Conservation (phyloP, 2,888 invertebrate species). For the Galeruca laticollis region DNA sequence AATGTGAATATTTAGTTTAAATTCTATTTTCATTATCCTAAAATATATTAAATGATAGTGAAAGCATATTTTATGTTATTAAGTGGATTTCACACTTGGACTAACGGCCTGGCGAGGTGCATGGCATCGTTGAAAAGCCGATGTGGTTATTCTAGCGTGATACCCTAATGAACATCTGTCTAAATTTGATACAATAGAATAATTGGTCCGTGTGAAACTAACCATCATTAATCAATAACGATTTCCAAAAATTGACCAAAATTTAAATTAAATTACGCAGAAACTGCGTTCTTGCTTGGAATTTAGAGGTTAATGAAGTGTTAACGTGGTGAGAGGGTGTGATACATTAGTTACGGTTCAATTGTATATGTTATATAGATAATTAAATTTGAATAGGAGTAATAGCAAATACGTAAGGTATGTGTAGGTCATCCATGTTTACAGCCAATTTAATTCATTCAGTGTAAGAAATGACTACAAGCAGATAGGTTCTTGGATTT, state of each 20-base stretch:
- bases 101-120: neutral
- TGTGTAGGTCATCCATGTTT: too few relatives aligned
- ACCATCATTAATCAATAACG: slow-evolving; percentile 59
- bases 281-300: slow-evolving; percentile 35
- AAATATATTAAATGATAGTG: too few relatives aligned
- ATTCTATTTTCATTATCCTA: too few relatives aligned
- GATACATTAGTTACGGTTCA: slow-evolving; percentile 37
- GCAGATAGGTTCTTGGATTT: too few relatives aligned
- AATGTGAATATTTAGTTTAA: too few relatives aligned
- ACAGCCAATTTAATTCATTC: too few relatives aligned
- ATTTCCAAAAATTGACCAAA: slow-evolving; percentile 54
- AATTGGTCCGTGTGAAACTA: slow-evolving; percentile 62
- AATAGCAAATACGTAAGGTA: too few relatives aligned
- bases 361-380: too few relatives aligned
- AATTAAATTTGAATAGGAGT: too few relatives aligned
- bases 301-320: slow-evolving; percentile 44
- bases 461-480: too few relatives aligned
- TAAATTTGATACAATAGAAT: slow-evolving; percentile 55
- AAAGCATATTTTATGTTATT: neutral
- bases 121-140: slow-evolving; percentile 1
- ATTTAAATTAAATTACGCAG: slow-evolving; percentile 47
- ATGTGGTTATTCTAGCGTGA: neutral
- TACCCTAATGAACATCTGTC: slow-evolving; percentile 57
- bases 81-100: neutral
- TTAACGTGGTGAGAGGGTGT: slow-evolving; percentile 40